A percentile compares a stretch with the other conserved stretches of the same genome.
Conservation (phyloP, 2,888 invertebrate genomes). For the Meghimatium bilineatum region DNA sequence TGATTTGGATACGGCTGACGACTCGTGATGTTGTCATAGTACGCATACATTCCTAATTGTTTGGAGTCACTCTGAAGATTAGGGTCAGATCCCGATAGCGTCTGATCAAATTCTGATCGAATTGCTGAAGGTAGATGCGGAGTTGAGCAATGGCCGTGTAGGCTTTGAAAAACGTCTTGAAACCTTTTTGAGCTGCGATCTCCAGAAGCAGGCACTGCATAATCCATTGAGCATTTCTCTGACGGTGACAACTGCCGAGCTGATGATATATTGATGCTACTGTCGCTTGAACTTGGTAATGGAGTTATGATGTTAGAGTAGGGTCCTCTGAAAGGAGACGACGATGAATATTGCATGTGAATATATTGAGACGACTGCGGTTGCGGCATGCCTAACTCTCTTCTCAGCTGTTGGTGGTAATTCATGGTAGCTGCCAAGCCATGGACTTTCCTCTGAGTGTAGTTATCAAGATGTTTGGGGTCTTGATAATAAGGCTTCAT, state of each 20-base stretch:
- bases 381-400: constrained; percentile 46
- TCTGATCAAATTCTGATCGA: constrained; percentile 31
- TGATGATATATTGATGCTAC: constrained; percentile 21
- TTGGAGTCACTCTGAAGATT: constrained; percentile 36
- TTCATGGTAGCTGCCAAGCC: constrained; percentile 38
- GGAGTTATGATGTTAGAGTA: constrained; percentile 39
- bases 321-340: neutral
- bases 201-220: neutral
- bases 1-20: constrained; percentile 1
- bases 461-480: neutral
- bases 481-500: neutral
- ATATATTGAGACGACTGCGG: neutral
- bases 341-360: neutral
- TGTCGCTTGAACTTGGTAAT: constrained; percentile 31
- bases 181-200: constrained; percentile 29
- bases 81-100: constrained; percentile 43
- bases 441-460: neutral
- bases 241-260: neutral
- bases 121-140: constrained; percentile 44
- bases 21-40: constrained; percentile 40
- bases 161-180: constrained; percentile 39
- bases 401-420: constrained; percentile 46
- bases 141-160: constrained; percentile 44
- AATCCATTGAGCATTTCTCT: neutral
- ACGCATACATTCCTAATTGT: constrained; percentile 23